Evolutionary conservation across 2,888 invertebrate species (phyloP).

Genomic region (Geotrupes spiniger): DNA sequence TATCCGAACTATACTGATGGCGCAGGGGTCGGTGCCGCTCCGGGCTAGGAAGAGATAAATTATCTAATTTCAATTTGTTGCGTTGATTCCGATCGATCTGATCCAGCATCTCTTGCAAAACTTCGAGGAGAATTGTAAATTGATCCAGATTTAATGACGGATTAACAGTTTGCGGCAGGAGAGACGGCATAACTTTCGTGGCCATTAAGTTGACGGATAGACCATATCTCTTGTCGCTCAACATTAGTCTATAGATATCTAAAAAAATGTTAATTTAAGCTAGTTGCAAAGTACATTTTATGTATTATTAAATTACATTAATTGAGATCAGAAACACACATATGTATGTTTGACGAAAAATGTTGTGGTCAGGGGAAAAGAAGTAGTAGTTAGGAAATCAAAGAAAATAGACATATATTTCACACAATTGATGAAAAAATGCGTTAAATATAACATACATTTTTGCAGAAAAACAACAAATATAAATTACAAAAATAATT

Average conservation of each 20-base stretch:
- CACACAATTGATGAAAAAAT: too few species aligned
- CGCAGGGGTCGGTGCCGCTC: slow-evolving; percentile 72
- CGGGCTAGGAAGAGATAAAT: slow-evolving; percentile 70
- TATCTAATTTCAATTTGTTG: slow-evolving; percentile 84
- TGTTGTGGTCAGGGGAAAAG: too few species aligned
- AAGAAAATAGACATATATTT: too few species aligned
- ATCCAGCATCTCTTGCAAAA: slow-evolving; percentile 90
- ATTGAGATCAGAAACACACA: too few species aligned
- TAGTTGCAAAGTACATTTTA: too few species aligned
- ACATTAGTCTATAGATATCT: slow-evolving; percentile 91
- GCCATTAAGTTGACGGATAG: slow-evolving; percentile 89
- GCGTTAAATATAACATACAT: too few species aligned
- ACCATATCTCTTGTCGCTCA: slow-evolving; percentile 87
- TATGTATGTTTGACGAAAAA: too few species aligned
- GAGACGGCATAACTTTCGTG: slow-evolving; percentile 86
- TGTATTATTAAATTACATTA: too few species aligned
- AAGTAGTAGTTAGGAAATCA: too few species aligned
- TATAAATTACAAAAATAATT: too few species aligned
- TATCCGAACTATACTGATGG: slow-evolving; percentile 83
- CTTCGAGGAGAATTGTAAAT: slow-evolving; percentile 74
- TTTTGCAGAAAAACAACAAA: too few species aligned
- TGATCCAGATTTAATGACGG: slow-evolving; percentile 80
- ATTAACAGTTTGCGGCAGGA: slow-evolving; percentile 90
- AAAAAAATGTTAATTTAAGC: slow-evolving; percentile 39
- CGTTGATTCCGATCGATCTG: slow-evolving; percentile 85